Evolutionary conservation across 1,140 invertebrate genomes (phyloP).

Genomic region (Euschistus heros): DNA sequence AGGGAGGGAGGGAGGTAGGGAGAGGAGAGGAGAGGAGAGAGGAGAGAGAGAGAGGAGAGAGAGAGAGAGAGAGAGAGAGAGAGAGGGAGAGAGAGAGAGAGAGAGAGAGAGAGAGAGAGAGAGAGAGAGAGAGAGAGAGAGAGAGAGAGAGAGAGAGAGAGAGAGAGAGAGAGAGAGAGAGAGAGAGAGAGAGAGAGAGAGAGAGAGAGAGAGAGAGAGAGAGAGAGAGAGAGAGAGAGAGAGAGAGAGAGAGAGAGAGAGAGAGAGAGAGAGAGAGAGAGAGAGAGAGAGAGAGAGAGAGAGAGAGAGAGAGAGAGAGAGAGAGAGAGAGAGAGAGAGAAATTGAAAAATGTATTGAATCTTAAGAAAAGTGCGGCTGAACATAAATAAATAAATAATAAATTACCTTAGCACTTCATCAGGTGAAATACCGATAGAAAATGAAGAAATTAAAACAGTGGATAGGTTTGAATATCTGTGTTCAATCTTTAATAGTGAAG

Average conservation of each 20-base stretch:
- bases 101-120: slow-evolving; percentile 2
- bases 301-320: not conserved
- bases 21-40: too few species aligned
- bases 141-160: slow-evolving; percentile 2
- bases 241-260: slow-evolving; percentile 2
- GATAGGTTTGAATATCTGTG: too few species aligned
- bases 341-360: not conserved
- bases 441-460: too few species aligned
- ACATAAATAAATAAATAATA: too few species aligned
- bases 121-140: slow-evolving; percentile 2
- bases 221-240: too few species aligned
- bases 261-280: slow-evolving; percentile 2
- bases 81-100: not conserved
- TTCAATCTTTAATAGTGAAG: too few species aligned
- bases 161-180: slow-evolving; percentile 2
- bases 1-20: too few species aligned
- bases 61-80: not conserved
- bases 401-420: too few species aligned
- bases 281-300: slow-evolving; percentile 2
- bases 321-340: slow-evolving; percentile 2
- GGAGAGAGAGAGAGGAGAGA: not conserved
- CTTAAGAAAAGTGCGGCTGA: too few species aligned
- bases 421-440: too few species aligned
- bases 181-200: slow-evolving; percentile 2
- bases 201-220: slow-evolving; percentile 2